These are phyloP conservation scores for Rhyacichthys aspro DNA, from an alignment of 2,797 vertebrate species.

Conservation along the genomic window DNA sequence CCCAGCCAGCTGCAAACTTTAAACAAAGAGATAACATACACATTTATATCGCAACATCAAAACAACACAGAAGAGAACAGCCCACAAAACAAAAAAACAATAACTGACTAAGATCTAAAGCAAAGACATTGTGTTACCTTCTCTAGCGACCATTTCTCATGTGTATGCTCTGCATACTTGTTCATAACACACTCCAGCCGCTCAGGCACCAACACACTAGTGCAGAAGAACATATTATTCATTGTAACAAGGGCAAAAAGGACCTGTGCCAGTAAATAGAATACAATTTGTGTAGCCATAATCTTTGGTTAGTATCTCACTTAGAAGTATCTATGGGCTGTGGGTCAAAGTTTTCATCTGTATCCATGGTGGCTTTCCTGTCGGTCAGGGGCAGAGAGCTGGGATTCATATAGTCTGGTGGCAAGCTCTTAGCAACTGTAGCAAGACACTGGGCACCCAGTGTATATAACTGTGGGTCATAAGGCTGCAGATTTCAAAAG, in stretches of 20 bases:
- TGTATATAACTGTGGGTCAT: slow-evolving; percentile 87
- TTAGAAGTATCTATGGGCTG: slow-evolving; percentile 91
- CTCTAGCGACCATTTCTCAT: slow-evolving; percentile 96
- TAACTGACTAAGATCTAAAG: slow-evolving; percentile 17
- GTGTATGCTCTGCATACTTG: slow-evolving; percentile 94
- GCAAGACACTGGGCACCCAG: slow-evolving; percentile 88
- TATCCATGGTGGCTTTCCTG: slow-evolving; percentile 84
- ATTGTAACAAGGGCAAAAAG: not conserved
- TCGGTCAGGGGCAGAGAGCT: slow-evolving; percentile 83
- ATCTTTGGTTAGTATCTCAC: slow-evolving; percentile 69
- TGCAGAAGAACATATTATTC: slow-evolving; percentile 20
- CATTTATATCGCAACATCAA: slow-evolving; percentile 12
- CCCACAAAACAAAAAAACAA: slow-evolving; percentile 14
- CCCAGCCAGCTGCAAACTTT: slow-evolving; percentile 94
- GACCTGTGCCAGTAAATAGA: not conserved
- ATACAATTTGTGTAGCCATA: not conserved
- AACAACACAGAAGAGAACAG: slow-evolving; percentile 17
- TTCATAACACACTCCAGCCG: slow-evolving; percentile 92
- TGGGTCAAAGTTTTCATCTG: slow-evolving; percentile 89
- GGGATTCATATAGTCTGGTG: slow-evolving; percentile 90
- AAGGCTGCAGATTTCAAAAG: slow-evolving; percentile 76
- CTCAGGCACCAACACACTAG: slow-evolving; percentile 89
- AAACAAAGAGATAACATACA: slow-evolving; percentile 26
- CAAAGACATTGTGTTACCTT: slow-evolving; percentile 80
- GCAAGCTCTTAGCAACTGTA: slow-evolving; percentile 88